These are phyloP conservation scores for Ctenicera cuprea DNA, from an alignment of 2,888 invertebrate genomes.

Conservation along the genomic window DNA sequence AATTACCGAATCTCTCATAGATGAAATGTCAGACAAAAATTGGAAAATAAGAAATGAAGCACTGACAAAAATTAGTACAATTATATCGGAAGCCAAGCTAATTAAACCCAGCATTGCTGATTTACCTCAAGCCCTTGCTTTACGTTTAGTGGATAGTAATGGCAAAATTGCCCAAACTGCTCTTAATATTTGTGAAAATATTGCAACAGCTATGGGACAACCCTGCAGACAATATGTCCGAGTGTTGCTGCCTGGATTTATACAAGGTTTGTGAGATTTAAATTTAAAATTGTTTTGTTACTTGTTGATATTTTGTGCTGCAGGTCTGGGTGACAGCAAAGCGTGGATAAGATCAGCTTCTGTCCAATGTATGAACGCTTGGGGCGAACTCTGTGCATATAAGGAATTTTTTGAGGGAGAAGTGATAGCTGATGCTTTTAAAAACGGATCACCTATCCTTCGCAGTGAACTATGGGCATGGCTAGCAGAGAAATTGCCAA, in stretches of 20 bases:
- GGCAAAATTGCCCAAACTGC: slow-evolving; percentile 92
- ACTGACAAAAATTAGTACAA: slow-evolving; percentile 81
- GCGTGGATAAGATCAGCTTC: slow-evolving; percentile 88
- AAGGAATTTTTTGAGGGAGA: slow-evolving; percentile 91
- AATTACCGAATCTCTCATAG: slow-evolving; percentile 87
- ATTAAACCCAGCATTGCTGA: slow-evolving; percentile 91
- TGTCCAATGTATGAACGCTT: slow-evolving; percentile 88
- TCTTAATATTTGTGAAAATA: slow-evolving; percentile 86
- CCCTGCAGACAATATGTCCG: slow-evolving; percentile 87
- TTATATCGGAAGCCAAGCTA: slow-evolving; percentile 85
- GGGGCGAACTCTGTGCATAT: slow-evolving; percentile 88
- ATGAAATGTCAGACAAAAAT: slow-evolving; percentile 90
- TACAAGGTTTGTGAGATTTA: slow-evolving; percentile 78
- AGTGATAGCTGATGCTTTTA: slow-evolving; percentile 91
- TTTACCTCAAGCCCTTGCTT: slow-evolving; percentile 85
- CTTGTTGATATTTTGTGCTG: neutral
- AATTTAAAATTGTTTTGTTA: no score
- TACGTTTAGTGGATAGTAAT: slow-evolving; percentile 91
- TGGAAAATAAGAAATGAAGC: slow-evolving; percentile 94
- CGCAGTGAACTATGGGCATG: slow-evolving; percentile 89
- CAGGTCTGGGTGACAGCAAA: slow-evolving; percentile 82
- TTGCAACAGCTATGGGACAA: slow-evolving; percentile 89
- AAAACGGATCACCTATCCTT: slow-evolving; percentile 88
- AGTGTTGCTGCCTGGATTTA: slow-evolving; percentile 88
- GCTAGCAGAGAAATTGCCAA: slow-evolving; percentile 88